Conservation (phyloP, 2,888 invertebrate genomes). For the Perizoma affinitatum region DNA sequence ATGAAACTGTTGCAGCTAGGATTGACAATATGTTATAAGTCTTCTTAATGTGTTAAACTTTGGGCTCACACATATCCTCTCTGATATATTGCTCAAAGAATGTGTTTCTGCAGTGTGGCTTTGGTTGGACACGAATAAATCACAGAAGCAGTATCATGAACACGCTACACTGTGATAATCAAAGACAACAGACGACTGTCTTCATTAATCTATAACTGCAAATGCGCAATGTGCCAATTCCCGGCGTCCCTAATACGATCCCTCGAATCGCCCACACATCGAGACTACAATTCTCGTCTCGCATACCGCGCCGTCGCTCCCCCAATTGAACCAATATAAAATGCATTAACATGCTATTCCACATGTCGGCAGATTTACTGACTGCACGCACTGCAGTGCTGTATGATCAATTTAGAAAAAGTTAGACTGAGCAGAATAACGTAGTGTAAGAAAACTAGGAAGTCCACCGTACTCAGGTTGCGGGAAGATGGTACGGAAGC, state of each 20-base stretch:
- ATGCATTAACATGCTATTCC: constrained; percentile 78
- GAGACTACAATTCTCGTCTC: constrained; percentile 34
- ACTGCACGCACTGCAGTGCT: constrained; percentile 9
- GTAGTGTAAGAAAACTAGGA: no score
- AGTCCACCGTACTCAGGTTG: no score
- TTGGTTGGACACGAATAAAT: no score
- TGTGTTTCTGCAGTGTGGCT: no score
- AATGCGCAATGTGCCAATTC: constrained; percentile 63
- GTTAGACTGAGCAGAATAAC: no score
- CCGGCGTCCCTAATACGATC: constrained; percentile 70
- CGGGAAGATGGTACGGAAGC: no score
- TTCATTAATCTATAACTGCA: constrained; percentile 37
- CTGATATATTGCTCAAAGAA: no score
- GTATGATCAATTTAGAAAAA: constrained; percentile 2
- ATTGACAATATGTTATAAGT: no score
- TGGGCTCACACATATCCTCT: no score
- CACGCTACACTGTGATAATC: constrained; percentile 6
- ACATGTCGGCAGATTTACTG: constrained; percentile 73
- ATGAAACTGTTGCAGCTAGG: no score
- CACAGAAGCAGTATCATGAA: no score
- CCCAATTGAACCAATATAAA: constrained; percentile 84
- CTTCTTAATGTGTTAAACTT: no score
- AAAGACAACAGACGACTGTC: constrained; percentile 24
- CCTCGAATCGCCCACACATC: constrained; percentile 81
- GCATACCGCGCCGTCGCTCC: constrained; percentile 80